Base-by-base conservation (phyloP, 2,113 vertebrate genomes). In the Lagopus leucura region DNA sequence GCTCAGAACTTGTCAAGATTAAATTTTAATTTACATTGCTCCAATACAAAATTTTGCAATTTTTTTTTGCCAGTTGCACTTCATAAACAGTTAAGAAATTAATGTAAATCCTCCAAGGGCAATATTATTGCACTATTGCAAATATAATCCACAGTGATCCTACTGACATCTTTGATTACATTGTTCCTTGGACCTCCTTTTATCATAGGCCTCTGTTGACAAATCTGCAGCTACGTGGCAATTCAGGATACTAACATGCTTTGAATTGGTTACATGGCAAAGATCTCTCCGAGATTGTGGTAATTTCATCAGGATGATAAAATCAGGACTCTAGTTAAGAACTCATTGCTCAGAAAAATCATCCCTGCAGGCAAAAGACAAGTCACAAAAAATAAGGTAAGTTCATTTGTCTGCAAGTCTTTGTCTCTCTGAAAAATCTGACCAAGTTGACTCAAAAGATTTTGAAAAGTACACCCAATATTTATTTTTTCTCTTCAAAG, bases 221-320 rank as follows among this genome's bases (percentile, higher is more conserved):
- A 75, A 12, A 70, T 40, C n/a, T 28, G 61, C 61, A 82, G 63
- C 45, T 40, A 71, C 66, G 36, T 45, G 21, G 77, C 60, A 69
- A 32, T 22, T 45, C 67, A 90, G 58, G 27, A 81, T 25, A 60
- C 14, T 77, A 88, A 73, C 32, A 67, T 86, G 57, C 57, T 65
- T 91, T 94, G 75, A 92, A 81, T 94, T 69, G 78, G 40, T 47
- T 72, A 64, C 24, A 47, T 43, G 75, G 64, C 20, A 80, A 89
- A 77, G 64, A 48, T 24, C 47, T 88, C 67, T 60, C 72, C 1
- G 13, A 88, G 57, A 71, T 34, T n/a, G 32, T 78, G 52, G 34
- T 88, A 79, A 40, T 73, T 79, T 80, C 82, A 85, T 72, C 48
- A 87, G 70, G 78, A 81, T 75, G 57, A 91, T 43, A 82, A 91